These are phyloP conservation scores for Scartelaos histophorus DNA, from an alignment of 2,113 vertebrate genomes.

Conservation along the genomic window DNA sequence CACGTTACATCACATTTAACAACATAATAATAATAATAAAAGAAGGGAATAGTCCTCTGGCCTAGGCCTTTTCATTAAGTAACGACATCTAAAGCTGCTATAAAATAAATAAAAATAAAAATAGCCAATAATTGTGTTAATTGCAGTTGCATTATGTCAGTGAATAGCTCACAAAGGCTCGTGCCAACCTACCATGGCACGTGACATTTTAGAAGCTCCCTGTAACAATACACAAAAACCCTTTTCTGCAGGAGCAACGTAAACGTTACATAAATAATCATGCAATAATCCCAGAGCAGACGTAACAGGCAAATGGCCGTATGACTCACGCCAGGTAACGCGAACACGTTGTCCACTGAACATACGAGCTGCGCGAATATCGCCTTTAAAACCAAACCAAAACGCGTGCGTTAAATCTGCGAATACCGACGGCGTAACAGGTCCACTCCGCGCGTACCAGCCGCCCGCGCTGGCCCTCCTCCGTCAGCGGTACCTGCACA, in stretches of 20 bases:
- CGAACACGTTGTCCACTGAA: not conserved
- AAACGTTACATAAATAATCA: not conserved
- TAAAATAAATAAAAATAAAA: not conserved
- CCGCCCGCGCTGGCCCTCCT: constrained; percentile 7
- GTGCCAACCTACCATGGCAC: too few species aligned
- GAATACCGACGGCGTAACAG: constrained; percentile 1
- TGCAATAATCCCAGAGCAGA: not conserved
- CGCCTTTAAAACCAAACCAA: not conserved
- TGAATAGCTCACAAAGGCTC: too few species aligned
- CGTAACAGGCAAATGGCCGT: not conserved
- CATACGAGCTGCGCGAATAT: not conserved
- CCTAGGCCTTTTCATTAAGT: not conserved
- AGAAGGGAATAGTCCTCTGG: not conserved
- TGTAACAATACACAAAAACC: not conserved
- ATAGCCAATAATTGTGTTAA: too few species aligned
- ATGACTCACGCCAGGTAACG: constrained; percentile 2
- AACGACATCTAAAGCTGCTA: not conserved
- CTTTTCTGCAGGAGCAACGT: not conserved
- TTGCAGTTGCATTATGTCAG: too few species aligned
- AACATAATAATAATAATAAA: not conserved
- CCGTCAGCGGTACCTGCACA: not conserved
- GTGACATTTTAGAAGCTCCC: not conserved
- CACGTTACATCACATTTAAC: not conserved
- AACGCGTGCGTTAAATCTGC: not conserved
- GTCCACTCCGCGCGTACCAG: not conserved